These are phyloP conservation scores for Mus pahari DNA, from an alignment of 2,113 vertebrate species.

Conservation along the genomic window DNA sequence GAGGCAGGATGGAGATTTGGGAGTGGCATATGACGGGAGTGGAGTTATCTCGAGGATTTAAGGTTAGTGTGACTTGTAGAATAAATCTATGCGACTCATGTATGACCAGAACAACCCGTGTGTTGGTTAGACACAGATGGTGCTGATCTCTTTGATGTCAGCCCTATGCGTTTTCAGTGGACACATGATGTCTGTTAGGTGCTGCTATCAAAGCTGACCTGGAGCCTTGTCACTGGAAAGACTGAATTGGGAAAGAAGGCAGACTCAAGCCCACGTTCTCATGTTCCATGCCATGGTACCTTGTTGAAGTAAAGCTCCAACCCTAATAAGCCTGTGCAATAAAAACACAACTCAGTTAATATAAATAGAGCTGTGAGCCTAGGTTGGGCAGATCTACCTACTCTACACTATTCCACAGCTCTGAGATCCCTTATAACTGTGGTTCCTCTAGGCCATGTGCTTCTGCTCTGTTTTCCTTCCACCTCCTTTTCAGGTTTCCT, in stretches of 20 bases:
- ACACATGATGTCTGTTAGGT: neutral
- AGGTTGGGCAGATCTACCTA: too few relatives aligned
- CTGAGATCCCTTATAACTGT: too few relatives aligned
- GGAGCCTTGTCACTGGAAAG: neutral
- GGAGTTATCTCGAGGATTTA: neutral
- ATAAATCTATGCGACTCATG: too few relatives aligned
- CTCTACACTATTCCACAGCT: too few relatives aligned
- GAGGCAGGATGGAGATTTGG: neutral
- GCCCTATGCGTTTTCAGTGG: neutral
- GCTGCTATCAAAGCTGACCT: neutral
- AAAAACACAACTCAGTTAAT: too few relatives aligned
- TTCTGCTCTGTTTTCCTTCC: too few relatives aligned
- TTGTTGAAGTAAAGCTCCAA: too few relatives aligned
- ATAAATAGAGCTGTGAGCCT: too few relatives aligned
- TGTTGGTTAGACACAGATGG: neutral
- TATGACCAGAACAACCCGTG: neutral
- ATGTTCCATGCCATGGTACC: too few relatives aligned
- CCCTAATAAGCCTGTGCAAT: too few relatives aligned
- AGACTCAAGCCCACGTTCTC: neutral
- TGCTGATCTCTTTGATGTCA: neutral
- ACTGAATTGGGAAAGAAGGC: neutral
- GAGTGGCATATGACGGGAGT: neutral
- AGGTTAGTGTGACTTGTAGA: neutral
- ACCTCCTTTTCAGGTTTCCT: too few relatives aligned
- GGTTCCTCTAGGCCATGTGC: too few relatives aligned